phyloP scores from a whole-genome alignment of 2,888 invertebrate genomes.

The Tenthredo mesomela region DNA sequence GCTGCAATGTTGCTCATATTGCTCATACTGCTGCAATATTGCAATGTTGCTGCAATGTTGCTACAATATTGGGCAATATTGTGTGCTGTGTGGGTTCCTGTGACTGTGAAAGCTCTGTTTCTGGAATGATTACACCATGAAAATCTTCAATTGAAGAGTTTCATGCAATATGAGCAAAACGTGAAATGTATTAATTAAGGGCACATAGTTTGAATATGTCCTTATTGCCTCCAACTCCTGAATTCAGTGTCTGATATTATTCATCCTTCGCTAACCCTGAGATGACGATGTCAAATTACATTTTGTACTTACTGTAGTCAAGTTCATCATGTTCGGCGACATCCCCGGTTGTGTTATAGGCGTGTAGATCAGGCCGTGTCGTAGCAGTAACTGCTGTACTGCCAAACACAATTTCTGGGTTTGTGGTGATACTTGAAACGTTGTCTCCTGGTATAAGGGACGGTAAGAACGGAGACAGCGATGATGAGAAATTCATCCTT shows the following conservation, averaged over 20 bases:
- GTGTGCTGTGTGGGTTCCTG: too few species aligned
- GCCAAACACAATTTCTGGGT: slow-evolving; percentile 65
- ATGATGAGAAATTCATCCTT: slow-evolving; percentile 63
- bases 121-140: too few species aligned
- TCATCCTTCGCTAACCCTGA: neutral
- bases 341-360: slow-evolving; percentile 72
- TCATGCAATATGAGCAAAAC: too few species aligned
- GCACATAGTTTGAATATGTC: too few species aligned
- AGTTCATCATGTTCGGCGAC: slow-evolving; percentile 73
- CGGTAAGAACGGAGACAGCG: slow-evolving; percentile 61
- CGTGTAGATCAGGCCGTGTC: slow-evolving; percentile 71
- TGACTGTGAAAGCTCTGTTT: too few species aligned
- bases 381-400: slow-evolving; percentile 70
- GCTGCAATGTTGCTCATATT: too few species aligned
- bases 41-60: too few species aligned
- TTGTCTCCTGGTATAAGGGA: slow-evolving; percentile 52
- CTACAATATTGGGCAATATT: too few species aligned
- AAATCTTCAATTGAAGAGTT: too few species aligned
- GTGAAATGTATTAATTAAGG: too few species aligned
- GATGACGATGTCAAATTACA: neutral
- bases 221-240: neutral
- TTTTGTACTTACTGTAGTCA: slow-evolving; percentile 73
- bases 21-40: too few species aligned
- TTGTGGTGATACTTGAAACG: neutral
- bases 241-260: neutral